Evolutionary conservation across 1,140 invertebrate genomes (phyloP), one percentile per base, ranked within the genome.

Genomic region (Lasioglossum baleicum): DNA sequence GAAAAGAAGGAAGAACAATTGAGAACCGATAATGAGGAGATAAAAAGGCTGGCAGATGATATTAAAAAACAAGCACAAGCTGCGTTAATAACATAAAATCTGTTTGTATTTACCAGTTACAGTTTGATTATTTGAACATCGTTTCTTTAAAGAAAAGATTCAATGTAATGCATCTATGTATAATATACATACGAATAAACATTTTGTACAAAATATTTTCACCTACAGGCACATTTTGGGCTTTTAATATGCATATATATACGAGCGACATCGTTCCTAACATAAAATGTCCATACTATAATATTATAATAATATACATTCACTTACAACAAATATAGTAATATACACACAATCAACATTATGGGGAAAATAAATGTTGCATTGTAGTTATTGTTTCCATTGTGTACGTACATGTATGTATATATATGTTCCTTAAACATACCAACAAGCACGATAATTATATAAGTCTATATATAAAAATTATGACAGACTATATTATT

Each of bases 51-150:
- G 70, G 88, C 90, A 2, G 83, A 92, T 75, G 85, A 91, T 17
- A 92, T 93, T 66, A 89, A 87, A 72, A 83, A 91, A 65, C 89
- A 92, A 84, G 91, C 91, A 11, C 82, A 90, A 73, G 88, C 90
- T 65, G 92, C 92, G 80, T 78, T 93, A 56, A 70, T 87, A 58
- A 87, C 76, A 64, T 85, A 53, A 20, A 26, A 44, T 60, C 20
- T 26, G 31, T 35, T 65, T 42, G 7, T 65, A n/a, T 78, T 70
- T 58, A 35, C 2, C 83, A 71, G 66, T 58, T 71, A 56, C 22
- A 31, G 61, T 60, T 26, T 82, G 26, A n/a, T 51, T 6, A 42
- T 61, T 17, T 35, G 20, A 31, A 48, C 2, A 56, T 75, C 73
- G 63, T 20, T 53, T 44, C 3, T 31, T 58, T 7, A 56, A 35